Conservation (phyloP, 2,113 vertebrate species). For the Colossoma macropomum region DNA sequence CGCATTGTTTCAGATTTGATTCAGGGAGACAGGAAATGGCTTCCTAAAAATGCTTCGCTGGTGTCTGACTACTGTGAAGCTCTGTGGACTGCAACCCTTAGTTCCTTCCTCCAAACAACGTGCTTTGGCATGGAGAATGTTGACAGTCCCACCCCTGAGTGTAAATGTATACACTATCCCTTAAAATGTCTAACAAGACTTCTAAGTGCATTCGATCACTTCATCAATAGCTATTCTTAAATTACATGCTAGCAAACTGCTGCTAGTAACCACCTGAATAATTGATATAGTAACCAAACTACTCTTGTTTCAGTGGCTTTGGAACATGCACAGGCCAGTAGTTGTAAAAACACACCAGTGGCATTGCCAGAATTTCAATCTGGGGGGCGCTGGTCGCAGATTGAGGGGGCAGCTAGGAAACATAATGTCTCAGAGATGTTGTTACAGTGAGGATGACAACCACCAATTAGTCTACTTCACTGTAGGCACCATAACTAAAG, state of each 20-base stretch:
- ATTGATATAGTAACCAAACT: neutral
- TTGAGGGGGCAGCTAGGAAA: too few relatives aligned
- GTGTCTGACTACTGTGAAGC: neutral
- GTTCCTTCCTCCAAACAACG: neutral
- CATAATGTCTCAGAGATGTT: too few relatives aligned
- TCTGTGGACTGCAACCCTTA: neutral
- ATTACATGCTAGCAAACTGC: neutral
- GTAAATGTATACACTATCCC: neutral
- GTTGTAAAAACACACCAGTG: neutral
- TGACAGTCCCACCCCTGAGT: neutral
- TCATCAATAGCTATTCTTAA: neutral
- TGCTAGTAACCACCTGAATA: conserved; percentile 6
- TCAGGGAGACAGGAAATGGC: conserved; percentile 6
- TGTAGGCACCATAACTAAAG: too few relatives aligned
- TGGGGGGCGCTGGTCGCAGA: too few relatives aligned
- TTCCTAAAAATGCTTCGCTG: neutral
- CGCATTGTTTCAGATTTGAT: conserved; percentile 15
- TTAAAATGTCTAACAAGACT: neutral
- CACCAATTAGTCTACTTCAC: too few relatives aligned
- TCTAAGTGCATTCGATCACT: neutral
- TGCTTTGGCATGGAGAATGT: conserved; percentile 1
- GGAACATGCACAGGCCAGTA: neutral
- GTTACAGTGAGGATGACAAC: too few relatives aligned
- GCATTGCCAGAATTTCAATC: neutral
- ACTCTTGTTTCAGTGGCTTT: neutral